Evolutionary conservation across 2,888 invertebrate species (phyloP).

Genomic region (Drosophila limbata): DNA sequence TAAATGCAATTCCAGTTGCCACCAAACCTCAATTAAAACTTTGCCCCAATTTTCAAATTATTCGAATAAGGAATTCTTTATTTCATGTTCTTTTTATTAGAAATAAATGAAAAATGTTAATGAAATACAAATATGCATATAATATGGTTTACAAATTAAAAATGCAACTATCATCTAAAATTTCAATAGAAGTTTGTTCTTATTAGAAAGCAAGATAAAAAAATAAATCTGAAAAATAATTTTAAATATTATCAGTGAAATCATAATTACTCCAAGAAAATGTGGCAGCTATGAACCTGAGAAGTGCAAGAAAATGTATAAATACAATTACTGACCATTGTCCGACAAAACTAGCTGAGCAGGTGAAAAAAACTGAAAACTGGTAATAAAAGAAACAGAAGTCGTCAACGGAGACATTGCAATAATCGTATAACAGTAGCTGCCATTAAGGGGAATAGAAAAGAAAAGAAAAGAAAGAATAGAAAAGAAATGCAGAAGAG

Average conservation of each 20-base stretch:
- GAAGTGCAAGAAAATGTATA: conserved; percentile 6
- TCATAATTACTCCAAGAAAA: conserved; percentile 18
- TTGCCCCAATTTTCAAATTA: conserved; percentile 46
- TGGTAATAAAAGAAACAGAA: conserved; percentile 41
- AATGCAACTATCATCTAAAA: no score
- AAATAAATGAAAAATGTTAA: neutral
- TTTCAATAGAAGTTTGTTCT: neutral
- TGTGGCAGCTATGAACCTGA: neutral
- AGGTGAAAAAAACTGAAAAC: conserved; percentile 27
- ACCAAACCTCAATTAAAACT: conserved; percentile 68
- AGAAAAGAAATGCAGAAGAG: neutral
- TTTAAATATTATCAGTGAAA: conserved; percentile 19
- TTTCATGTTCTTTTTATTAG: conserved; percentile 17
- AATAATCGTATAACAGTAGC: conserved; percentile 65
- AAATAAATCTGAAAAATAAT: conserved; percentile 9
- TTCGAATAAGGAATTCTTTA: conserved; percentile 15
- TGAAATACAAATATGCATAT: neutral
- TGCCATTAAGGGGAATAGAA: conserved; percentile 22
- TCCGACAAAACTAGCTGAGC: conserved; percentile 43
- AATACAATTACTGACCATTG: conserved; percentile 76
- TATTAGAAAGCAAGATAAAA: neutral
- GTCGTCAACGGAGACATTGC: conserved; percentile 45
- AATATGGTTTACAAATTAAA: no score
- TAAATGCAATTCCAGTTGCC: conserved; percentile 66
- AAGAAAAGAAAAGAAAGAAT: conserved; percentile 1